Conservation (phyloP, 2,797 vertebrate genomes). For the Pangasius larnaudii region DNA sequence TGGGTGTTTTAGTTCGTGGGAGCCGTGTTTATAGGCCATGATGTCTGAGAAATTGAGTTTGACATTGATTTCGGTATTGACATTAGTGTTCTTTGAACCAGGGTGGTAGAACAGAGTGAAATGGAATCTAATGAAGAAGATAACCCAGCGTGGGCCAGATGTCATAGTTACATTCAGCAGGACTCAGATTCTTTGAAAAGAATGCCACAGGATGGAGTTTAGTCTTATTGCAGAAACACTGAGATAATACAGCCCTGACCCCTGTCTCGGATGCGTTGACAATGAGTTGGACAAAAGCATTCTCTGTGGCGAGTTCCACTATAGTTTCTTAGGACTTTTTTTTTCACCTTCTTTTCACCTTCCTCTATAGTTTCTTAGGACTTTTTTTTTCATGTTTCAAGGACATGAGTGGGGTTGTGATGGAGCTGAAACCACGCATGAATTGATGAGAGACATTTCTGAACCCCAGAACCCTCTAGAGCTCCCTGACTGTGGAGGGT, state of each 20-base stretch:
- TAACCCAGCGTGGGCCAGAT: not conserved
- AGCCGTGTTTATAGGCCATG: not conserved
- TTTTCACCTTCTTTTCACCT: not conserved
- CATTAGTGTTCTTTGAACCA: conserved; percentile 1
- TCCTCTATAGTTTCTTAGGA: not conserved
- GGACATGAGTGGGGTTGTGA: not conserved
- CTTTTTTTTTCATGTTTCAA: not conserved
- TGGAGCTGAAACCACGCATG: not conserved
- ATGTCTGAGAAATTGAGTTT: not conserved
- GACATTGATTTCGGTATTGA: not conserved
- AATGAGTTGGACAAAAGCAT: not conserved
- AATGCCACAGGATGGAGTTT: not conserved
- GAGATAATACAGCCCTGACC: not conserved
- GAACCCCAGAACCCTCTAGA: not conserved
- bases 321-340: not conserved
- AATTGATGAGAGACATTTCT: not conserved
- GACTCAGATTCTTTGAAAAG: not conserved
- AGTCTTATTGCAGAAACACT: not conserved
- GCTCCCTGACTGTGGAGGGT: not conserved
- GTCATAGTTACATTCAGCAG: not conserved
- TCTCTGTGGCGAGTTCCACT: not conserved
- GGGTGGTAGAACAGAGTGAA: not conserved
- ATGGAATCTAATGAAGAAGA: not conserved
- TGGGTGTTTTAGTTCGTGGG: not conserved
- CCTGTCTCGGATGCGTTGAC: not conserved